Conservation (phyloP, 2,113 vertebrate species). For the Cinclus mexicanus region DNA sequence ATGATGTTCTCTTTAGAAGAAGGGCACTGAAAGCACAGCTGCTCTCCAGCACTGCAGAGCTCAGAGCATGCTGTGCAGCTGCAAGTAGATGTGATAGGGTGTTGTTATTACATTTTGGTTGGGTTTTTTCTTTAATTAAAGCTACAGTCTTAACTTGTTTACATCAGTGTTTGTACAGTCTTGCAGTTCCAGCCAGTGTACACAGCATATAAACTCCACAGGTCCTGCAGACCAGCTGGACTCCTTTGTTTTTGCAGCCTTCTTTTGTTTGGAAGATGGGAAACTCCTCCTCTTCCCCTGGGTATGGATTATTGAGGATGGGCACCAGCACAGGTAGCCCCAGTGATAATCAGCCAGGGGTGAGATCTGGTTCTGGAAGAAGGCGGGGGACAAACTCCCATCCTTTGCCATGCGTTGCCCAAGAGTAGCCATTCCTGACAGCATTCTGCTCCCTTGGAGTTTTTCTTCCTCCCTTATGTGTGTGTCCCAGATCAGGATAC, state of each 20-base stretch:
- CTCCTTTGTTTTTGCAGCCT: neutral
- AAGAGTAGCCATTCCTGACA: neutral
- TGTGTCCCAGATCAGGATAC: neutral
- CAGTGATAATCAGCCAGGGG: neutral
- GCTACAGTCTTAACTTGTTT: neutral
- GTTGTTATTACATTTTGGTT: neutral
- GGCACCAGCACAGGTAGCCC: neutral
- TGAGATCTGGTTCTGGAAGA: neutral
- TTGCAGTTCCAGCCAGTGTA: neutral
- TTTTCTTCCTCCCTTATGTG: neutral
- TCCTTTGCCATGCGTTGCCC: accelerated
- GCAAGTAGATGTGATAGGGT: neutral
- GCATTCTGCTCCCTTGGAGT: neutral
- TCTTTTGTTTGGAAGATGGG: neutral
- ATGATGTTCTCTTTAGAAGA: constrained; percentile 22
- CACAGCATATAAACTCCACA: neutral
- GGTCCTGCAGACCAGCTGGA: neutral
- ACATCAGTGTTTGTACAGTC: neutral
- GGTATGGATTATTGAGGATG: neutral
- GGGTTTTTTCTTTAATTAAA: neutral
- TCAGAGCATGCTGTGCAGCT: neutral
- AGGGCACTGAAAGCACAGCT: constrained; percentile 7
- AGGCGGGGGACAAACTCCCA: neutral
- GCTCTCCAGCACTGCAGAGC: neutral
- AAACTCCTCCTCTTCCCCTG: neutral